A percentile compares a stretch with the other conserved stretches of the same genome.
Evolutionary conservation across 2,888 invertebrate genomes (phyloP).

Genomic region (Caenorhabditis imperialis): DNA sequence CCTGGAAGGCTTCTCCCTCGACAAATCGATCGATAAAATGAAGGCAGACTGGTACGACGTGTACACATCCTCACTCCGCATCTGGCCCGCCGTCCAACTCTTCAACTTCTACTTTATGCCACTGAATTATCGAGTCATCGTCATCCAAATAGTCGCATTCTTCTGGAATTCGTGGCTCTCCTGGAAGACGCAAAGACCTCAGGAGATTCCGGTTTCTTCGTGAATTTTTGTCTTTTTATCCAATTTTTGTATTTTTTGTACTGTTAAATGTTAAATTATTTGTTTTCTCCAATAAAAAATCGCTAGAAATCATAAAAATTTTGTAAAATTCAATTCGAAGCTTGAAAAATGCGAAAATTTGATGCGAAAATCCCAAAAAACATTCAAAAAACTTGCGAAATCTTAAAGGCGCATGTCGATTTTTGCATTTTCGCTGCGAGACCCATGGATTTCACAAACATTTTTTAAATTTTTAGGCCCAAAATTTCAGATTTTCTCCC

Average conservation of each 20-base stretch:
- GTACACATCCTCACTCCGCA: conserved; percentile 55
- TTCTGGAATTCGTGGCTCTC: conserved; percentile 90
- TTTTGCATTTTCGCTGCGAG: too few relatives aligned
- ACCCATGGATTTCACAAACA: too few relatives aligned
- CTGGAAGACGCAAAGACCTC: conserved; percentile 83
- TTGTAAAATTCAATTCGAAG: too few relatives aligned
- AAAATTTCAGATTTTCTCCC: too few relatives aligned
- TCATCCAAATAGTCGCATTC: conserved; percentile 86
- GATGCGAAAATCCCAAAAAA: not conserved
- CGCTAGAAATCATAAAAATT: too few relatives aligned
- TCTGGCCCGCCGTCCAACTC: conserved; percentile 89
- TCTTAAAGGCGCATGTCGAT: conserved; percentile 39
- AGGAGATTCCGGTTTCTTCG: not conserved
- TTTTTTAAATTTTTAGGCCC: too few relatives aligned
- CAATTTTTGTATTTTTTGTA: not conserved
- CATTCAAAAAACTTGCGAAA: conserved; percentile 58
- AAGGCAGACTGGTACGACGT: conserved; percentile 63
- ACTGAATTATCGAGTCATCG: conserved; percentile 86
- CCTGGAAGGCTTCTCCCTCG: conserved; percentile 66
- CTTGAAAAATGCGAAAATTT: too few relatives aligned
- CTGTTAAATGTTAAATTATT: too few relatives aligned
- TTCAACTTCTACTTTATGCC: conserved; percentile 89
- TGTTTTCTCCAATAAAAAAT: too few relatives aligned
- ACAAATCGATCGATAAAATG: conserved; percentile 49
- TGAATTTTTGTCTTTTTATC: not conserved